Evolutionary conservation across 2,888 invertebrate species (phyloP), one percentile per base, ranked within the genome.

Genomic region (Apodemia hepburni): DNA sequence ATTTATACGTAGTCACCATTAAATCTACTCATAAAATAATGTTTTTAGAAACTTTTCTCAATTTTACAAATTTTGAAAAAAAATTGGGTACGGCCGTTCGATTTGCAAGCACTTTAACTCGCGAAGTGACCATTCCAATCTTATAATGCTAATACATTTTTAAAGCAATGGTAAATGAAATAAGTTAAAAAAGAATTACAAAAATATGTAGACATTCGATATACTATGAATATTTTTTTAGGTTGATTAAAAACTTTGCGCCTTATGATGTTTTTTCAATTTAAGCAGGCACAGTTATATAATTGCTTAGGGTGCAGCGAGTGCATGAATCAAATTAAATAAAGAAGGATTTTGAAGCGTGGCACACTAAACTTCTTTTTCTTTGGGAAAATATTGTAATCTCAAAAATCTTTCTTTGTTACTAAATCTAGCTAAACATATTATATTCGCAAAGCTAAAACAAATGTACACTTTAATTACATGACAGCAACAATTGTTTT

Each of bases 401-500:
- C 8, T 51, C 3, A 27, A 18, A 51, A 51, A 51, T 51, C 22
- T 51, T 51, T 51, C 27, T 54, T 54, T 54, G 27, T 54, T 54
- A 27, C 15, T 27, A 15, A 4, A 22, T 49, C 18, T 49, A 18
- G 12, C 38, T 12, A 42, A 15, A 42, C 42, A 15, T 38, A 38
- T 18, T 22, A 54, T 54, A 12, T 54, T 54, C 27, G 11, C 54
- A 22, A 27, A 22, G 54, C 54, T 54, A 54, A 27, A 54, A 42
- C 42, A 42, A 27, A 15, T 54, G 27, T 27, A 49, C 17, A 49
- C 54, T 27, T 12, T 11, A 15, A 22, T 27, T 27, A 54, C 54
- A 54, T 15, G 15, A 54, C 12, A 11, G 22, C 22, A 27, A 42
- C 15, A 42, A 42, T 42, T 11, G 54, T 27, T 54, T 18, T 87